Base-by-base conservation (phyloP, 2,888 invertebrate species). In the Mechanitis mazaeus region DNA sequence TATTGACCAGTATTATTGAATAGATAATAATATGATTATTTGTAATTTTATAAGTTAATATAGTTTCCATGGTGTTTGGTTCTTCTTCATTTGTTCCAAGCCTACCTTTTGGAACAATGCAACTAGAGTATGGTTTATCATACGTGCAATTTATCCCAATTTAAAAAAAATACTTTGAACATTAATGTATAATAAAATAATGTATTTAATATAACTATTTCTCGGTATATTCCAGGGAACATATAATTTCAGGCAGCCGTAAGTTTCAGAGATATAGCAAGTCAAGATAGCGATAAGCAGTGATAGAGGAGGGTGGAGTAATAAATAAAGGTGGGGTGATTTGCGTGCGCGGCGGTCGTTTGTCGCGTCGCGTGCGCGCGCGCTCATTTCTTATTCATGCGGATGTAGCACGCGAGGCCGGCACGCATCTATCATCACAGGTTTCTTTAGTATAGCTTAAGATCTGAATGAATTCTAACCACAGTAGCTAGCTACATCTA, bases 381-480 rank as follows among this genome's bases (percentile, higher is more conserved):
- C 87, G 85, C 86, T 88, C 89, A 86, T 90, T 87, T 79, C 81
- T 84, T 89, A 89, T 89, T 89, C 90, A 90, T 88, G 81, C 83
- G 77, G 77, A 71, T 70, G 70, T 67, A 71, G 75, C 89, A 86
- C 87, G 87, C 88, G 73, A 84, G 69, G 65, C 71, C 61, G 56
- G 67, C 70, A 70, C 69, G 70, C 73, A 69, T 70, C 69, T 68
- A 68, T 68, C 69, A 69, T 69, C 61, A 54, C 56, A 60, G 61
- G 67, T 66, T 64, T 60, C 59, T 57, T 61, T 64, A 53, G n/a
- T 42, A 11, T 50, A 56, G 50, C 42, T 56, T 59, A 54, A 46
- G 60, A 50, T 50, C 59, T 65, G 57, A 66, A 61, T 56, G 53
- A 64, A 58, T 62, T 28, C 50, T 50, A 28, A 7, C 31, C 31